Evolutionary conservation across 2,888 invertebrate species (phyloP).

Genomic region (Boloria euphrosyne): DNA sequence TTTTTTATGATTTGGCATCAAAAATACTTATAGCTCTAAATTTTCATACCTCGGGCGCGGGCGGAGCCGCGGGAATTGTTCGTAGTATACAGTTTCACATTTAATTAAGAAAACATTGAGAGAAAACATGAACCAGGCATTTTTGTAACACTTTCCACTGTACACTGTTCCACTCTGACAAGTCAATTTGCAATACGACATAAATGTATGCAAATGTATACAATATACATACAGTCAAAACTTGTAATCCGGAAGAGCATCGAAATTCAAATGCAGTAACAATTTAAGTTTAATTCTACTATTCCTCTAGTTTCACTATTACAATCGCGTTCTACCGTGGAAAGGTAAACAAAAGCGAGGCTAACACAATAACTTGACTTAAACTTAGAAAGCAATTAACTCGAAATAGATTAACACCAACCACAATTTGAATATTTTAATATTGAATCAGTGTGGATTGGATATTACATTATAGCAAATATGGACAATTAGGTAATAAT

Average conservation of each 20-base stretch:
- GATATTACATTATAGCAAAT: too few relatives aligned
- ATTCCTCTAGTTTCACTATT: not conserved
- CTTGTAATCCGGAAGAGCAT: constrained; percentile 5
- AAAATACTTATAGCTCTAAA: too few relatives aligned
- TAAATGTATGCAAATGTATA: not conserved
- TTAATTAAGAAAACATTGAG: too few relatives aligned
- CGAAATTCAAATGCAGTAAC: constrained; percentile 22
- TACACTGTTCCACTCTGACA: too few relatives aligned
- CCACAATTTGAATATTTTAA: constrained; percentile 20
- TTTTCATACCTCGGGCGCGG: too few relatives aligned
- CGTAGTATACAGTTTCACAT: too few relatives aligned
- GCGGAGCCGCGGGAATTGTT: too few relatives aligned
- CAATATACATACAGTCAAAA: not conserved
- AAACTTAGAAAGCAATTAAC: constrained; percentile 27
- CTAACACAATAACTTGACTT: constrained; percentile 22
- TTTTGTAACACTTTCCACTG: too few relatives aligned
- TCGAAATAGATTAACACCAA: constrained; percentile 23
- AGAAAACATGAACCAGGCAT: too few relatives aligned
- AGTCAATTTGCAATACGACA: not conserved
- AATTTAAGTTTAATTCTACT: constrained; percentile 11
- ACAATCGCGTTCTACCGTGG: constrained; percentile 10
- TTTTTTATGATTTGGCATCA: too few relatives aligned
- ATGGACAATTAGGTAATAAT: too few relatives aligned
- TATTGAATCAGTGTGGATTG: not conserved
- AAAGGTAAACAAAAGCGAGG: constrained; percentile 20